Conservation (phyloP, 2,113 vertebrate species). For the Eublepharis macularius region DNA sequence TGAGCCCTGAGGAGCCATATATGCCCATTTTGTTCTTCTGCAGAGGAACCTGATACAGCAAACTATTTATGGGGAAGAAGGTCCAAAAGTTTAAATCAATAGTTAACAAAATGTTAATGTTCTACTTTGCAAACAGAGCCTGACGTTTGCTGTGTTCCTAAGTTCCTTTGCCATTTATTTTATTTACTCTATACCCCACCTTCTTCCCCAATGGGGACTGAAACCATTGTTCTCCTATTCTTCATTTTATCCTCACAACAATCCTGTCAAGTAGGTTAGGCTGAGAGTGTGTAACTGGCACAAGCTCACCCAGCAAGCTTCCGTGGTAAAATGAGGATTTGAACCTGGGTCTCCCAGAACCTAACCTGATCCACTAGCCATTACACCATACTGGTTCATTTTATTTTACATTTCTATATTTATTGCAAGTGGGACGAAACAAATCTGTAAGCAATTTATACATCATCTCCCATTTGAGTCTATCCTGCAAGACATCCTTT, state of each 20-base stretch:
- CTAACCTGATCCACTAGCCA: too few relatives aligned
- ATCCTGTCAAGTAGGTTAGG: too few relatives aligned
- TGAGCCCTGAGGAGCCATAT: too few relatives aligned
- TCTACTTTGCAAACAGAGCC: background rate
- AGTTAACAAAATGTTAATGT: background rate
- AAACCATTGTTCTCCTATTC: too few relatives aligned
- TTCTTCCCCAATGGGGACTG: too few relatives aligned
- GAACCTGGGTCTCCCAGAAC: too few relatives aligned
- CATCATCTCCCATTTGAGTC: slow-evolving; percentile 23
- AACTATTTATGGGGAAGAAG: background rate
- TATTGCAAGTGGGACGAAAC: background rate
- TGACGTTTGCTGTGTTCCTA: background rate
- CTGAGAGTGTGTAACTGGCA: too few relatives aligned
- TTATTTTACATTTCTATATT: background rate
- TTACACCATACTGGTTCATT: too few relatives aligned
- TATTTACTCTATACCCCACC: too few relatives aligned
- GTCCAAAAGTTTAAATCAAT: background rate
- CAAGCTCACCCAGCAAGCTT: too few relatives aligned
- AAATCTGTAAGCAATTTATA: background rate
- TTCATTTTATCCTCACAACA: too few relatives aligned
- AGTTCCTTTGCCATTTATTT: background rate
- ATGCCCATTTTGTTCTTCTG: background rate
- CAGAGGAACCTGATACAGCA: background rate
- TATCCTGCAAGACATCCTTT: slow-evolving; percentile 38
- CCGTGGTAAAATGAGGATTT: too few relatives aligned